Evolutionary conservation across 2,113 vertebrate genomes (phyloP), one percentile per base, ranked within the genome.

Genomic region (Ciconia boyciana): DNA sequence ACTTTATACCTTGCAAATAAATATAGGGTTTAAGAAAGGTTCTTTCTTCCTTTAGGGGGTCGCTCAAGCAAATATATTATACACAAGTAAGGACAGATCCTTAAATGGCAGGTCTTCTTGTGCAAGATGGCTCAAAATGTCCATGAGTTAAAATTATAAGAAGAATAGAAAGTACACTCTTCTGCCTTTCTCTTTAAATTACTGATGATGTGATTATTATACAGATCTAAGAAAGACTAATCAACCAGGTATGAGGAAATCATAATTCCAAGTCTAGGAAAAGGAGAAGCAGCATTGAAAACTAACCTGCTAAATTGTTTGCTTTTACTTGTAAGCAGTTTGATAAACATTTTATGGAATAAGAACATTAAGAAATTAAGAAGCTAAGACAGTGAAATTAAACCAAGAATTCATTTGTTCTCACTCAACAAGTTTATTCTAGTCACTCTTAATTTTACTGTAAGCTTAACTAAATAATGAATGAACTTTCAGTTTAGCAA

Each of bases 261-360:
- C 41, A 32, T 76, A 95, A 94, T 66, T 83, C 41, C 62, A 62
- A 80, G 11, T 13, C 31, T 74, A 92, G 83, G 46, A 66, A 90
- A 82, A 97, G 43, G 12, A 96, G 28, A 70, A 41, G 41, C 25
- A 92, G 43, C 44, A 93, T 4, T 83, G 80, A 94, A 96, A 96
- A 87, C 26, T 70, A 93, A 69, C 34, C 10, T 54, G 52, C 61
- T 83, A 92, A 86, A 36, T 32, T 82, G 51, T 34, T 54, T 68
- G 41, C 39, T 93, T 96, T 89, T 81, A 90, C 62, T 92, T 90
- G 79, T 32, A 55, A 70, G 92, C 62, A 74, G n/a, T 68, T 57
- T 82, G 92, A 96, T 58, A 69, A 44, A 54, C 1, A 25, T 68
- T 91, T 91, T 74, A 77, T 28, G 64, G 29, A 86, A 79, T 83